Base-by-base conservation (phyloP, 2,113 vertebrate genomes). In the Lepisosteus osseus region DNA sequence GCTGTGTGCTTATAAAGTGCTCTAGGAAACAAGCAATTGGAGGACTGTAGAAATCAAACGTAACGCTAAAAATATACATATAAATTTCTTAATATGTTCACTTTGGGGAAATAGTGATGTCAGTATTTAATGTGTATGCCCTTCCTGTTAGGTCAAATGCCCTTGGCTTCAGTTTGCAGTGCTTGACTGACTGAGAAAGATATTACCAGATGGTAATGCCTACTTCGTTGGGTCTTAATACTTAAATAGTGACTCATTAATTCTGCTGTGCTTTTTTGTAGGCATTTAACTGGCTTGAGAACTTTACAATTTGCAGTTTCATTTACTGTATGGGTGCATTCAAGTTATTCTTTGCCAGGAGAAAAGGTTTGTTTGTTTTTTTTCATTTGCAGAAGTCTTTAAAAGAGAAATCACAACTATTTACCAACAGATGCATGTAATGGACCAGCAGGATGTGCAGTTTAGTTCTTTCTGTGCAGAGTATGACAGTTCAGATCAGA, bases 11-110 rank as follows among this genome's bases (percentile, higher is more conserved):
- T 76, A 76, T 17, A 76, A 78, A 85, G 11, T 15, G 78, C 84
- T 86, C 57, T 41, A 77, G 79, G 86, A 87, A 72, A 62, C 14
- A 42, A 64, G 65, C 71, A 82, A 86, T 80, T 61, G 74, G 74
- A 81, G 74, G 73, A 83, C 80, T 80, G 70, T 75, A 66, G 12
- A 61, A 75, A 72, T 78, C 54, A 79, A 80, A 76, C 72, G 83
- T 83, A 78, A 69, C 57, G 47, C 68, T 72, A 74, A 76, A 68
- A 82, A 83, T 80, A 74, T 51, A 64, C 70, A 77, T 80, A 74
- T 51, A 64, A 70, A 77, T 62, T 5, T 71, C 43, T 76, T 78
- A 79, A 80, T 77, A 76, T 66, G 64, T 74, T 82, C 63, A 78
- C 9, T 63, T 82, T 45, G n/a, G 29, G 70, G 80, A 75, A 61